Conservation (phyloP, 1,140 invertebrate species). For the Saccostrea cuccullata region DNA sequence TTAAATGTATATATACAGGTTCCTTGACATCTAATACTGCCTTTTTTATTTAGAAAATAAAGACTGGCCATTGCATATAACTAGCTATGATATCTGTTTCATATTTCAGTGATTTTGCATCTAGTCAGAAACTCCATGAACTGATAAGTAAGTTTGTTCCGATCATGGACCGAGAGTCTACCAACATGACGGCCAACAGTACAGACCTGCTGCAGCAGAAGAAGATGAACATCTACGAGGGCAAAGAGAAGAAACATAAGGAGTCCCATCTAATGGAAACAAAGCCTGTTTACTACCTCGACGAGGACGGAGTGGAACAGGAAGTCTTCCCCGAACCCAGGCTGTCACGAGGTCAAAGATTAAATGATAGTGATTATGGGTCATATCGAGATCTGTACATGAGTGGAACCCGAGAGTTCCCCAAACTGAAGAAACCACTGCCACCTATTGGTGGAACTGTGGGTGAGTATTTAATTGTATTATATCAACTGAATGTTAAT, state of each 20-base stretch:
- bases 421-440: constrained; percentile 63
- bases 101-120: constrained; percentile 65
- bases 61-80: too few species aligned
- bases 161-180: constrained; percentile 52
- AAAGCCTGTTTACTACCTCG: constrained; percentile 70
- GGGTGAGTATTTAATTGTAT: neutral
- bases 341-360: constrained; percentile 40
- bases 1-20: too few species aligned
- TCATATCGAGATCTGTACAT: constrained; percentile 60
- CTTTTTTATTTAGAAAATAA: too few species aligned
- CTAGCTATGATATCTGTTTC: too few species aligned
- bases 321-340: constrained; percentile 25
- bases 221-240: constrained; percentile 64
- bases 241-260: constrained; percentile 60
- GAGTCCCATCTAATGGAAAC: constrained; percentile 60
- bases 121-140: constrained; percentile 65
- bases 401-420: constrained; percentile 53
- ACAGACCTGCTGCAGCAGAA: constrained; percentile 66
- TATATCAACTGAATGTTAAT: too few species aligned
- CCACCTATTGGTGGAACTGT: constrained; percentile 60
- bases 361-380: constrained; percentile 56
- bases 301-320: constrained; percentile 58
- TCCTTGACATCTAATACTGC: too few species aligned
- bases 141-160: constrained; percentile 64
- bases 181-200: constrained; percentile 56